Conservation (phyloP, 2,113 vertebrate species). For the Trematocara variabile region DNA sequence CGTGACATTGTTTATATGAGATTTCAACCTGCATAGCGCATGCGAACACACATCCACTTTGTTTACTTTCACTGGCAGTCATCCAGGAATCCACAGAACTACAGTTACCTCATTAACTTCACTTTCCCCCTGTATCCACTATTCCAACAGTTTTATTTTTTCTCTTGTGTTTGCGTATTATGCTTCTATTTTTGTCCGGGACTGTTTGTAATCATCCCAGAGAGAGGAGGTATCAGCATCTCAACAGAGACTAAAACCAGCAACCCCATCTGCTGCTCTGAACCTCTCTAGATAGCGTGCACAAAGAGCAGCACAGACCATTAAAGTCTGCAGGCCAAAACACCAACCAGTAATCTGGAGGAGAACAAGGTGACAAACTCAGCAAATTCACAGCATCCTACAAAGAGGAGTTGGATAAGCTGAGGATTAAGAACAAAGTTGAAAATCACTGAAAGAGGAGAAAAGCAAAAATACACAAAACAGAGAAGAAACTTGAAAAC, state of each 20-base stretch:
- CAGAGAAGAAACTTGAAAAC: neutral
- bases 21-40: neutral
- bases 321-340: neutral
- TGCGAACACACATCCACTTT: neutral
- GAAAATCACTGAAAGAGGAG: neutral
- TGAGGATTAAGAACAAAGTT: neutral
- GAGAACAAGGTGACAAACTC: neutral
- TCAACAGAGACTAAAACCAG: neutral
- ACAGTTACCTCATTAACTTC: neutral
- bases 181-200: neutral
- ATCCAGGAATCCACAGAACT: neutral
- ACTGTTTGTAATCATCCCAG: neutral
- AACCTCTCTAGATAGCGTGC: neutral
- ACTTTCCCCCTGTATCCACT: neutral
- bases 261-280: neutral
- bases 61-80: neutral
- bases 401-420: neutral
- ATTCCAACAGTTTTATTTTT: neutral
- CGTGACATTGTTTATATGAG: neutral
- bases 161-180: neutral
- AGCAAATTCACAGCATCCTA: neutral
- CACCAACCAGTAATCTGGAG: neutral
- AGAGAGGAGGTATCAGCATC: neutral
- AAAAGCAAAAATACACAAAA: neutral
- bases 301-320: neutral